Base-by-base conservation (phyloP, 2,797 vertebrate genomes). In the Sternotherus odoratus region DNA sequence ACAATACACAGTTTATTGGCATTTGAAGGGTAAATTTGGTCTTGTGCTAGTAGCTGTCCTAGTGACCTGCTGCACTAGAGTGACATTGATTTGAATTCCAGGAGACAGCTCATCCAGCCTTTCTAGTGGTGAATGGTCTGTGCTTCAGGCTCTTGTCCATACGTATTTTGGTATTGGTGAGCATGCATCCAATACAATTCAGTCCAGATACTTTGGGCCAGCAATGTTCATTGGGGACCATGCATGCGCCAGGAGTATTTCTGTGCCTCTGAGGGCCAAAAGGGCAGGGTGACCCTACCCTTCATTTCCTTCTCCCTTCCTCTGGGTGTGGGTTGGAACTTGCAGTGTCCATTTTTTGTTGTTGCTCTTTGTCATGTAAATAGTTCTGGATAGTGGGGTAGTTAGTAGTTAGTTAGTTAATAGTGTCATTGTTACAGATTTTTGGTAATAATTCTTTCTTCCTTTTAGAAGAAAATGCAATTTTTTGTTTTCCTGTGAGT, bases 91-190 rank as follows among this genome's bases (percentile, higher is more conserved):
- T 77, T 83, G 46, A 48, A 69, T 88, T 88, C 86, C 12, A 54
- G 15, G 79, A 86, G 54, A 33, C 85, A 84, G 28, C 21, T 53
- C 83, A 53, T 24, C 4, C 8, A 36, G 19, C 51, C 16, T 81
- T 69, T 86, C 51, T 85, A 84, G 51, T 77, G 77, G 57, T 60
- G 83, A 88, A 69, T 39, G 36, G 74, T 91, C 91, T 89, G 77
- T 83, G 85, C 43, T 23, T 88, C 82, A 60, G 54, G 33, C 89
- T 81, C 5, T 83, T 88, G 53, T 43, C 77, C 60, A n/a, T 56
- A 11, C 87, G 79, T 90, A 82, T 79, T 30, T 78, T 66, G 0
- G 72, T 89, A 9, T 83, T 90, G 85, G 23, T 82, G 16, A 53
- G 5, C 7, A 5, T 5, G 89, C 5, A 0, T 66, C 28, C 57